Base-by-base conservation (phyloP, 2,888 invertebrate species). In the Sarcophaga variegata region DNA sequence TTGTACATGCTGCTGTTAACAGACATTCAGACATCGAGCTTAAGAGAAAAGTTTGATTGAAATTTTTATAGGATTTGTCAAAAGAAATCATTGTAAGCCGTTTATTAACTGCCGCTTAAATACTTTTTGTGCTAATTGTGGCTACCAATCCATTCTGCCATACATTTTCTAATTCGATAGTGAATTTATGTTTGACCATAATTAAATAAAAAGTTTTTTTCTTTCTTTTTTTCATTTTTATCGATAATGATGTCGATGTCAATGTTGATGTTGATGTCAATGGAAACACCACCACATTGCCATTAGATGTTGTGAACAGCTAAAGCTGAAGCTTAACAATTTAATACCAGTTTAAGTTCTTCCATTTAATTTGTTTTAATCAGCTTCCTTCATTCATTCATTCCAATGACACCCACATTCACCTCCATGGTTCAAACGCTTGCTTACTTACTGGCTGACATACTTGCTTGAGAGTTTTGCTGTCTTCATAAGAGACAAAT, bases 281-380 rank as follows among this genome's bases (percentile, higher is more conserved):
- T 54, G 54, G 4, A 14, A 17, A 54, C 37, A 37, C 37, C 37
- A 37, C 8, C 37, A 3, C 8, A 37, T 37, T 37, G 8, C 10
- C 37, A 54, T 17, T 12, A 54, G 54, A 4, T 1, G 17, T 54
- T 54, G 5, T 17, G 54, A 54, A 54, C 12, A 67, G n/a, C 27
- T 25, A 54, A 64, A 77, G 59, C 17, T 27, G 64, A 70, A 71
- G 78, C 49, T 77, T 47, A 74, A 81, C 86, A 81, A 76, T 81
- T 84, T 81, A 81, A 83, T 87, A 47, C 78, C 70, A 70, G 78
- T 87, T 83, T 81, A 87, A 83, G 86, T 83, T 81, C 78, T 84
- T 87, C 75, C 81, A 81, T 81, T 83, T 84, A 84, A 87, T 84
- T 83, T 83, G 75, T 75, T 81, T 66, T 64, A 83, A 75, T 81